Evolutionary conservation across 2,797 vertebrate species (phyloP).

Genomic region (Iguana delicatissima): DNA sequence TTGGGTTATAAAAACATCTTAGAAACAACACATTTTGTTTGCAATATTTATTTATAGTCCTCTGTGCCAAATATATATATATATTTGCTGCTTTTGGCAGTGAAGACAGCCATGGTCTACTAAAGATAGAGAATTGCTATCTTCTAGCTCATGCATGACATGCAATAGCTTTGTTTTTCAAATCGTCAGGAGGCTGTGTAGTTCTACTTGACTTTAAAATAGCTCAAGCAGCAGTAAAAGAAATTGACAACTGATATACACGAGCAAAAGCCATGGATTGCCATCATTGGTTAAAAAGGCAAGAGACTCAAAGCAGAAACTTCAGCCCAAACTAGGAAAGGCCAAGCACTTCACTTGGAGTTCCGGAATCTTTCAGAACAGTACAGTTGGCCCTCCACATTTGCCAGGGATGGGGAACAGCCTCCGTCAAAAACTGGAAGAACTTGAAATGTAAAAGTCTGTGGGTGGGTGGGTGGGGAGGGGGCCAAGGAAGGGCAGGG

Average conservation of each 20-base stretch:
- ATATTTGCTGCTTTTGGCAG: slow-evolving; percentile 43
- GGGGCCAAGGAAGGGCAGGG: no score
- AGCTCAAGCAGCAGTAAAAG: neutral
- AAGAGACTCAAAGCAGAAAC: neutral
- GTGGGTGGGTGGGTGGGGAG: no score
- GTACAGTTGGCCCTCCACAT: no score
- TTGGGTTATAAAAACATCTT: slow-evolving; percentile 82
- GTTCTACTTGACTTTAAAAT: neutral
- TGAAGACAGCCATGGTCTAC: slow-evolving; percentile 64
- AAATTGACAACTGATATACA: neutral
- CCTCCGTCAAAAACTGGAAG: no score
- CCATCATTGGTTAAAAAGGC: neutral
- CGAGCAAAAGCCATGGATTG: neutral
- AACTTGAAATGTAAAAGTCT: no score
- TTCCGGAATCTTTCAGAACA: no score
- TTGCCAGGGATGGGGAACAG: no score
- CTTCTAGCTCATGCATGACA: slow-evolving; percentile 58
- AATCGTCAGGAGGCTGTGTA: slow-evolving; percentile 21
- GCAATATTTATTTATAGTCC: slow-evolving; percentile 80
- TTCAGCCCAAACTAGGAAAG: no score
- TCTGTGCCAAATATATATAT: slow-evolving; percentile 72
- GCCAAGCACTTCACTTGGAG: neutral
- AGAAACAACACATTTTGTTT: slow-evolving; percentile 85
- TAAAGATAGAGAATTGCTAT: slow-evolving; percentile 61
- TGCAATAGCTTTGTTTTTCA: slow-evolving; percentile 39